phyloP scores from a whole-genome alignment of 2,888 invertebrate species.

The Thera obeliscata region DNA sequence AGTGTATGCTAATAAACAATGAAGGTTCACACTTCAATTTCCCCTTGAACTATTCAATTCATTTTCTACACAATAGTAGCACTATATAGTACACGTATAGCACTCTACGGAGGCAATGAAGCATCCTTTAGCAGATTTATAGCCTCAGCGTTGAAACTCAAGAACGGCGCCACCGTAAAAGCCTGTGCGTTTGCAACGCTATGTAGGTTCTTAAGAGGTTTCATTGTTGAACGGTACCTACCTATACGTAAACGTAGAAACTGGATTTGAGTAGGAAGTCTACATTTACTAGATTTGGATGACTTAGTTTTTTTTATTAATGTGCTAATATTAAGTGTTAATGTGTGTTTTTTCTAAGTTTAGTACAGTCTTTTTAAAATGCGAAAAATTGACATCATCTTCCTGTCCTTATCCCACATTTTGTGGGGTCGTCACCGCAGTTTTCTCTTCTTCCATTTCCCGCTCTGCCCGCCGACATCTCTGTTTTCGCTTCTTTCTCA shows the following conservation, averaged over 20 bases:
- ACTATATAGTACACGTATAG: constrained; percentile 3
- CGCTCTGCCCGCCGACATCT: too few species aligned
- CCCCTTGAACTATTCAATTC: constrained; percentile 30
- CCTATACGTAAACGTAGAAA: background rate
- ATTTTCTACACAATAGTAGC: constrained; percentile 23
- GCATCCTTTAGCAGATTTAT: constrained; percentile 41
- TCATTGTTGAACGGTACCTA: constrained; percentile 15
- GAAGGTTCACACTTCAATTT: constrained; percentile 16
- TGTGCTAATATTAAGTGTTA: too few species aligned
- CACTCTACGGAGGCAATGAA: constrained; percentile 29
- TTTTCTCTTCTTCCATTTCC: too few species aligned
- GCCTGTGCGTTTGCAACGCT: constrained; percentile 18
- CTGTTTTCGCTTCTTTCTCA: too few species aligned
- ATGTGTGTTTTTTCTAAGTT: too few species aligned
- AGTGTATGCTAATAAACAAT: constrained; percentile 11
- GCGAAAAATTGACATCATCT: too few species aligned
- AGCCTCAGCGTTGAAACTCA: constrained; percentile 37
- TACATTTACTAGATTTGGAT: background rate
- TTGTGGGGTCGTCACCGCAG: too few species aligned
- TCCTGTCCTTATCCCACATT: too few species aligned
- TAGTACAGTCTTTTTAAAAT: too few species aligned
- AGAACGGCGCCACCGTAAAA: constrained; percentile 31
- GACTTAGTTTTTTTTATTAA: too few species aligned
- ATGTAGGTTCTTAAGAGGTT: constrained; percentile 8
- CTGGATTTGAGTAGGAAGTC: too few species aligned